Evolutionary conservation across 2,113 vertebrate species (phyloP).

Genomic region (Eolophus roseicapilla): DNA sequence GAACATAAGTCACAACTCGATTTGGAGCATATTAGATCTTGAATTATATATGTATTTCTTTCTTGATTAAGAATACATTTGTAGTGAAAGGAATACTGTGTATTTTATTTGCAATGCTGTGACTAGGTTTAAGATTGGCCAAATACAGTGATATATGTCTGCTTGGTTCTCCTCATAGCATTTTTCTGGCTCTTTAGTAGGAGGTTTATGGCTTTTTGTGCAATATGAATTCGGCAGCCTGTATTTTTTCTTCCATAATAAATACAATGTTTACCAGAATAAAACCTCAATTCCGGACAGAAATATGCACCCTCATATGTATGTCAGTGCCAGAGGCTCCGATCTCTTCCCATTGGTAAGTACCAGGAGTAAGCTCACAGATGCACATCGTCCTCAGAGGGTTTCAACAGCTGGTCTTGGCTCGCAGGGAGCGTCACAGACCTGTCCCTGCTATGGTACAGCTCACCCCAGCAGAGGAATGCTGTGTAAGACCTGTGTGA

Average conservation of each 20-base stretch:
- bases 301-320: neutral
- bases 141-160: slow-evolving; percentile 6
- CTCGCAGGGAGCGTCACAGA: neutral
- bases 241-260: slow-evolving; percentile 5
- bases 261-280: slow-evolving; percentile 37
- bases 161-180: slow-evolving; percentile 34
- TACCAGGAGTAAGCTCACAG: neutral
- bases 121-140: slow-evolving; percentile 13
- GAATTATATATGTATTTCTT: neutral
- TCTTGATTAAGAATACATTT: slow-evolving; percentile 30
- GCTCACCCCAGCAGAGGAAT: neutral
- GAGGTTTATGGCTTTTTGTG: slow-evolving; percentile 2
- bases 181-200: slow-evolving; percentile 19
- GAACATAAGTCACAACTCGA: slow-evolving; percentile 14
- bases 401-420: neutral
- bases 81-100: neutral
- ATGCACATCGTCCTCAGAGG: neutral
- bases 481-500: neutral
- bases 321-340: neutral
- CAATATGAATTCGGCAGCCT: neutral
- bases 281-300: neutral
- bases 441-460: neutral
- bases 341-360: neutral
- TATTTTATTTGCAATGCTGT: neutral
- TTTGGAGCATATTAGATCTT: slow-evolving; percentile 1